Percentiles rank a stretch among this genome's conserved stretches.
Evolutionary conservation across 2,113 vertebrate species (phyloP).

Genomic region (Callionymus lyra): DNA sequence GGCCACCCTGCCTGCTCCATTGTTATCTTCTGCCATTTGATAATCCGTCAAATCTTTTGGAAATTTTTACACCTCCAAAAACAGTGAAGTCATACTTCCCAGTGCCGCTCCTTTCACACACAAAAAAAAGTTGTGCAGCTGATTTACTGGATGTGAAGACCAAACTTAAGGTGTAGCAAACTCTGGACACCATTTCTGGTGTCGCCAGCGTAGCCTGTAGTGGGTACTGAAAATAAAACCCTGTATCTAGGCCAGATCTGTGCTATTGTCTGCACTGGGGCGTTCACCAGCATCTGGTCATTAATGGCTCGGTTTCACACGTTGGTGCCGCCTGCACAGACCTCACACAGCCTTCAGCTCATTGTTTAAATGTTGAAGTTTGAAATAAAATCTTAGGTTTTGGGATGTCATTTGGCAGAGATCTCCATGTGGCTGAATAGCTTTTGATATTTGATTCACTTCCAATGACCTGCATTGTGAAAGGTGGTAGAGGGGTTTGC

Average conservation of each 20-base stretch:
- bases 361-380: conserved; percentile 27
- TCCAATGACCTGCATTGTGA: too few species aligned
- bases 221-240: too few species aligned
- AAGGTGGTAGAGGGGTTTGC: too few species aligned
- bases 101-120: conserved; percentile 1
- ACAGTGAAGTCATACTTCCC: conserved; percentile 10
- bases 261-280: conserved; percentile 35
- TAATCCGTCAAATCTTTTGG: conserved; percentile 13
- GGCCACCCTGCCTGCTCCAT: conserved; percentile 10
- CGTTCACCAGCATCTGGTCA: conserved; percentile 22
- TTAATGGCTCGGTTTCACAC: conserved; percentile 26
- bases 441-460: conserved; percentile 9
- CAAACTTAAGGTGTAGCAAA: too few species aligned
- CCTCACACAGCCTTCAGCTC: conserved; percentile 33
- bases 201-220: too few species aligned
- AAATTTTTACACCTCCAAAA: conserved; percentile 14
- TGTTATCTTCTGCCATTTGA: conserved; percentile 20
- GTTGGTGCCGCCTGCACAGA: conserved; percentile 9
- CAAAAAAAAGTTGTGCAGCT: too few species aligned
- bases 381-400: conserved; percentile 25
- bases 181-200: too few species aligned
- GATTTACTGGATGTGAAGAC: too few species aligned
- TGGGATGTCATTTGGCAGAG: conserved; percentile 15
- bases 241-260: too few species aligned
- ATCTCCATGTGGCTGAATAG: conserved; percentile 8